Evolutionary conservation across 2,797 vertebrate species (phyloP), one percentile per base, ranked within the genome.

Genomic region (Microctenopoma lineatum): DNA sequence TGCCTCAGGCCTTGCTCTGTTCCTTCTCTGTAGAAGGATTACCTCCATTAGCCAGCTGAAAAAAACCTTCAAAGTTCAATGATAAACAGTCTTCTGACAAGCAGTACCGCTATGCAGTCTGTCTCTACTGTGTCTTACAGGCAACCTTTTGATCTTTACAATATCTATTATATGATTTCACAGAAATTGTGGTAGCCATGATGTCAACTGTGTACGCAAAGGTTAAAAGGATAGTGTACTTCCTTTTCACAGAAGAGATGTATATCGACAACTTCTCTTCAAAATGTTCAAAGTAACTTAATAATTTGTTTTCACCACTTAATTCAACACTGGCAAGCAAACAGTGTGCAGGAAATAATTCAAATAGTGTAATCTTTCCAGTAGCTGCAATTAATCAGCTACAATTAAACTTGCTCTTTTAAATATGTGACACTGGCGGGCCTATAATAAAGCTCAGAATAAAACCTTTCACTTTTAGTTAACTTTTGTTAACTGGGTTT

Each of bases 1-100:
- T 29, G 76, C 86, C 79, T 80, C 53, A 48, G 72, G 84, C 73
- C 73, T 34, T 72, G 29, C 38, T 68, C 66, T 75, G 65, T 68
- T 80, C 41, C 52, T 39, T 69, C 59, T 64, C 59, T 26, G 67
- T 58, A 63, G 39, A 68, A 77, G n/a, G 14, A 74, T 77, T 66
- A 70, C 71, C 59, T 70, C 41, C 59, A 64, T 80, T 81, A 69
- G 68, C 51, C 58, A 67, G 66, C 53, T 52, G 21, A 21, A 56
- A 27, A 61, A 77, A 77, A 53, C 70, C 65, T 71, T 48, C 29
- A 50, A 79, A 71, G 65, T 84, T 78, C 69, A 82, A 55, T 51
- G 53, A 77, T 53, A 50, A 77, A 71, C 51, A 68, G 34, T 18
- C 18, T 15, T 74, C 34, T 53, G 48, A 59, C 59, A 46, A 75